A percentile compares a stretch with the other conserved stretches of the same genome.
phyloP scores from a whole-genome alignment of 2,888 invertebrate species.

The Serripes groenlandicus region DNA sequence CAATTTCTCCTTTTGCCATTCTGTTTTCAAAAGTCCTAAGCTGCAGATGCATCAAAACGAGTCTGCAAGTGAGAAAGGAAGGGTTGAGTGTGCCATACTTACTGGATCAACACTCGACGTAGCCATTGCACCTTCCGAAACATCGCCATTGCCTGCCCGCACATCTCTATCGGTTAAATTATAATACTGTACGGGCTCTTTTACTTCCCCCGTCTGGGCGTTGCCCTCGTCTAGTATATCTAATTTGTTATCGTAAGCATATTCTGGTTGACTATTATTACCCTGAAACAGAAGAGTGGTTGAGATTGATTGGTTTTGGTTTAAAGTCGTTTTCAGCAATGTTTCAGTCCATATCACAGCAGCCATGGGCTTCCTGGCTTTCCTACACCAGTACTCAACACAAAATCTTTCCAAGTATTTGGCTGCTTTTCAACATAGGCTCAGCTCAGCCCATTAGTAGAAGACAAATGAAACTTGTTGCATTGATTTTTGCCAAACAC shows the following conservation, averaged over 20 bases:
- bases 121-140: slow-evolving; percentile 15
- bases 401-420: neutral
- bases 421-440: neutral
- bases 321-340: neutral
- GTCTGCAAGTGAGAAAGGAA: too few relatives aligned
- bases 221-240: slow-evolving; percentile 46
- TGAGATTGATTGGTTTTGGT: neutral
- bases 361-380: neutral
- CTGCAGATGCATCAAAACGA: too few relatives aligned
- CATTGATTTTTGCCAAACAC: neutral
- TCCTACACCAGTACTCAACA: neutral
- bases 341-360: neutral
- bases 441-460: too few relatives aligned
- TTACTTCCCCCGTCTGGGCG: slow-evolving; percentile 53
- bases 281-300: slow-evolving; percentile 14
- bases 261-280: slow-evolving; percentile 41
- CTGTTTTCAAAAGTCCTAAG: too few relatives aligned
- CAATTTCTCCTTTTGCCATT: too few relatives aligned
- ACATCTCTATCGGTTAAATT: slow-evolving; percentile 61
- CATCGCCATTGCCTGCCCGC: slow-evolving; percentile 29
- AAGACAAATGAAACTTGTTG: neutral
- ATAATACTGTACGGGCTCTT: slow-evolving; percentile 56
- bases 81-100: too few relatives aligned
- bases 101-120: slow-evolving; percentile 50
- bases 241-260: slow-evolving; percentile 71